Conservation (phyloP, 2,797 vertebrate species). For the Bryconaethiops microstoma region DNA sequence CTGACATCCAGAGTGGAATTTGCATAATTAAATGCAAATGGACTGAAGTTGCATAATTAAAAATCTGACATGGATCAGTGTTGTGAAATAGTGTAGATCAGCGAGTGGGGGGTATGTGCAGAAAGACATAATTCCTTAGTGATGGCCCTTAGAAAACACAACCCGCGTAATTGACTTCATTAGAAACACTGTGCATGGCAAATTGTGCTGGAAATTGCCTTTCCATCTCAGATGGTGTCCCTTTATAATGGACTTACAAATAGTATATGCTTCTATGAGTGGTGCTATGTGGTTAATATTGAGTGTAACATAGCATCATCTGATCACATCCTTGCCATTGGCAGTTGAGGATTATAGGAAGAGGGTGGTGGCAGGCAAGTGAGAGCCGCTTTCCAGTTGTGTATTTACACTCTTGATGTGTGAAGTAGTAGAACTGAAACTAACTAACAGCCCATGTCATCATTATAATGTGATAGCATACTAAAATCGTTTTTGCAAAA, state of each 20-base stretch:
- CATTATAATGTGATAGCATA: too few species aligned
- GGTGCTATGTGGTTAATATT: too few species aligned
- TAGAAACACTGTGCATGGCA: slow-evolving; percentile 21
- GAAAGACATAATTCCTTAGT: slow-evolving; percentile 42
- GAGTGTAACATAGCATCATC: too few species aligned
- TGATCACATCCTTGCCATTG: too few species aligned
- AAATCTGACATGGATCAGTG: slow-evolving; percentile 55
- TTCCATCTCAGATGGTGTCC: slow-evolving; percentile 17
- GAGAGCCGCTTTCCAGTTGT: too few species aligned
- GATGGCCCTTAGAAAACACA: slow-evolving; percentile 44
- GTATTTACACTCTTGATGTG: too few species aligned
- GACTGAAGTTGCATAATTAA: slow-evolving; percentile 57
- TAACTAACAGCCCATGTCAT: too few species aligned
- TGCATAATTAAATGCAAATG: slow-evolving; percentile 63
- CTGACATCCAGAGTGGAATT: slow-evolving; percentile 48
- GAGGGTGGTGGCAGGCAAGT: too few species aligned
- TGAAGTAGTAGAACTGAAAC: too few species aligned
- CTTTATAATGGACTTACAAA: slow-evolving; percentile 6
- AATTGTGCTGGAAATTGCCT: slow-evolving; percentile 35
- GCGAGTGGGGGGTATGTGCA: slow-evolving; percentile 2
- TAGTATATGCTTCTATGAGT: slow-evolving; percentile 6
- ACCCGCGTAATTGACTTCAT: slow-evolving; percentile 50
- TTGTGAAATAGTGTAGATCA: slow-evolving; percentile 45
- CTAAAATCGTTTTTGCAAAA: too few species aligned
- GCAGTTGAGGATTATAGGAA: too few species aligned